Base-by-base conservation (phyloP, 2,113 vertebrate genomes). In the Cyprinodon brontotheroides region DNA sequence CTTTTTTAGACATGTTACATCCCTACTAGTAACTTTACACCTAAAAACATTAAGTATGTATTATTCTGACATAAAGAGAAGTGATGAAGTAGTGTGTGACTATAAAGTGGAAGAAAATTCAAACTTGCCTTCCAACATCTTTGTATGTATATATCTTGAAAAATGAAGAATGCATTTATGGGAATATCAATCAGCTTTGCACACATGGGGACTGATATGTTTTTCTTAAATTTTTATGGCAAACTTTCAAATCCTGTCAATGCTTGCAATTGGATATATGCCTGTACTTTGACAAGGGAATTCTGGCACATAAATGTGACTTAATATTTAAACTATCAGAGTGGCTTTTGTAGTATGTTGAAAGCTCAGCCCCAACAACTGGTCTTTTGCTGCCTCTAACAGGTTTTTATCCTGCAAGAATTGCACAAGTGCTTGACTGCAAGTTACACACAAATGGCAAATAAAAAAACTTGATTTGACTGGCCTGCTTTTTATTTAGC, bases 1-100 rank as follows among this genome's bases (percentile, higher is more conserved):
- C 57, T 68, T 29, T 70, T 82, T 70, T 62, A 80, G 47, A 84
- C 70, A 64, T 64, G 77, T 45, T 47, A 65, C 68, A 10, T 65
- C 63, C 70, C 74, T 62, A 78, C 67, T 74, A 50, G 61, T 22
- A 59, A 59, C 69, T 77, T 76, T 53, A 37, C 80, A 39, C 74
- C 57, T 70, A 81, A 62, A 74, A 87, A 40, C 29, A 15, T 15
- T 50, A 50, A 50, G 12, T 4, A 29, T 29, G 4, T 5, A 50
- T 50, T 15, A 15, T 50, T 50, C 47, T 14, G 15, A 48, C 13
- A 5, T 53, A 53, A 7, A 53, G 13, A 17, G 13, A 53, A 53
- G 50, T 53, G 50, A n/a, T 9, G 9, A 20, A 57, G 50, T 17
- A 57, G 50, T 20, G 50, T 15, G 9, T 57, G 50, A 14, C 8